Evolutionary conservation across 2,888 invertebrate genomes (phyloP).

Genomic region (Emmelina monodactyla): DNA sequence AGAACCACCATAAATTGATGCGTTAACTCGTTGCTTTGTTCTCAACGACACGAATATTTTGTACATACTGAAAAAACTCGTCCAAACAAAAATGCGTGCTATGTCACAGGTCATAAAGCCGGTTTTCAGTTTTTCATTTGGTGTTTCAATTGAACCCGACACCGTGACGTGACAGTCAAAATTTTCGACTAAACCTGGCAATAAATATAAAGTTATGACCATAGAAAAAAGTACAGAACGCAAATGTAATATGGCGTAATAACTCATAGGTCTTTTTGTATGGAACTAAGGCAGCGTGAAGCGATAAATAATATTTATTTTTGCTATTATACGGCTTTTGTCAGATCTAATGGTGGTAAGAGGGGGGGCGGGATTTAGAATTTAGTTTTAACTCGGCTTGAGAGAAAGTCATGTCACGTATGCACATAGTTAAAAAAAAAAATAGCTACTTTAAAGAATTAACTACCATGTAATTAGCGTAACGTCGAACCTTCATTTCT

Average conservation of each 20-base stretch:
- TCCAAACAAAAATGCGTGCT: not conserved
- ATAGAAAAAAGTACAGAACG: conserved; percentile 59
- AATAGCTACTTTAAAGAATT: too few relatives aligned
- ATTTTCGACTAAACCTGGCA: conserved; percentile 58
- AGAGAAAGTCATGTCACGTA: too few relatives aligned
- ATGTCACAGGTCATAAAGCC: not conserved
- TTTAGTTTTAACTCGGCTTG: too few relatives aligned
- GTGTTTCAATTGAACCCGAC: conserved; percentile 31
- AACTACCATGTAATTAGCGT: too few relatives aligned
- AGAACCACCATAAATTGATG: not conserved
- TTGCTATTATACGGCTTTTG: conserved; percentile 64
- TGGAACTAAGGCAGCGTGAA: conserved; percentile 63
- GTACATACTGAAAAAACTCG: not conserved
- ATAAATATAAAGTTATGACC: conserved; percentile 61
- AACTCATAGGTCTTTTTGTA: conserved; percentile 64
- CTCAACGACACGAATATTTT: not conserved
- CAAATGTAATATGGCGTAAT: conserved; percentile 58
- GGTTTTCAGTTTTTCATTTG: not conserved
- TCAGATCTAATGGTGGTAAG: conserved; percentile 58
- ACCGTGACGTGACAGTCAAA: conserved; percentile 54
- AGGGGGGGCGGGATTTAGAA: conserved; percentile 35
- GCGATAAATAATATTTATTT: conserved; percentile 66
- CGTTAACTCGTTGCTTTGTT: conserved; percentile 1
- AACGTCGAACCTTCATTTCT: too few relatives aligned
- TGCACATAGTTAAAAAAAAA: too few relatives aligned